These are phyloP conservation scores for Melanotaenia boesemani DNA, from an alignment of 2,797 vertebrate genomes.

Conservation along the genomic window DNA sequence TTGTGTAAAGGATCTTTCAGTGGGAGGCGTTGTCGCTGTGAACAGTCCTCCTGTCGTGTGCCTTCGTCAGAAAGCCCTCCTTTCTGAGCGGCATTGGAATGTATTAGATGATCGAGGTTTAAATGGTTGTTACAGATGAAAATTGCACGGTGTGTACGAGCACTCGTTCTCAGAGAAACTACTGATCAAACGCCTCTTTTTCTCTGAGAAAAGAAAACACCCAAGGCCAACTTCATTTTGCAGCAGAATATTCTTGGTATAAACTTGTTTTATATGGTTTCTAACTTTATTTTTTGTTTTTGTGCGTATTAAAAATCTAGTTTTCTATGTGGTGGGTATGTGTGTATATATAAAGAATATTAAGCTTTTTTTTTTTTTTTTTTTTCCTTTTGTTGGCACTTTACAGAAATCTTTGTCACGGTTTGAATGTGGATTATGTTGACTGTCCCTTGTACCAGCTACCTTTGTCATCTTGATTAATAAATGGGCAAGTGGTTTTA, in stretches of 20 bases:
- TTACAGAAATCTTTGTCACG: slow-evolving; percentile 69
- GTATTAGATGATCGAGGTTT: slow-evolving; percentile 38
- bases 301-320: slow-evolving; percentile 59
- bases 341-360: slow-evolving; percentile 38
- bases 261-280: slow-evolving; percentile 52
- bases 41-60: slow-evolving; percentile 52
- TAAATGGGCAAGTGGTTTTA: slow-evolving; percentile 66
- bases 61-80: slow-evolving; percentile 62
- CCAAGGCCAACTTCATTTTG: slow-evolving; percentile 35
- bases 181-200: slow-evolving; percentile 66
- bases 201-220: slow-evolving; percentile 35
- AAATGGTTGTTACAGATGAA: slow-evolving; percentile 31
- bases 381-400: slow-evolving; percentile 70
- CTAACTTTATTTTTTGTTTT: slow-evolving; percentile 15
- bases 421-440: slow-evolving; percentile 69
- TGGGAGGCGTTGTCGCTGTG: slow-evolving; percentile 20
- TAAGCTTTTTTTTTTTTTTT: slow-evolving; percentile 57
- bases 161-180: slow-evolving; percentile 60
- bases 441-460: slow-evolving; percentile 43
- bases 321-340: slow-evolving; percentile 72
- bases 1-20: slow-evolving; percentile 33
- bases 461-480: slow-evolving; percentile 61
- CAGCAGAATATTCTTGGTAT: slow-evolving; percentile 39
- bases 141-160: slow-evolving; percentile 61
- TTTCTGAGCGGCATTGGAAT: slow-evolving; percentile 68